Conservation (phyloP, 1,140 invertebrate species). For the Phenacoccus solenopsis region DNA sequence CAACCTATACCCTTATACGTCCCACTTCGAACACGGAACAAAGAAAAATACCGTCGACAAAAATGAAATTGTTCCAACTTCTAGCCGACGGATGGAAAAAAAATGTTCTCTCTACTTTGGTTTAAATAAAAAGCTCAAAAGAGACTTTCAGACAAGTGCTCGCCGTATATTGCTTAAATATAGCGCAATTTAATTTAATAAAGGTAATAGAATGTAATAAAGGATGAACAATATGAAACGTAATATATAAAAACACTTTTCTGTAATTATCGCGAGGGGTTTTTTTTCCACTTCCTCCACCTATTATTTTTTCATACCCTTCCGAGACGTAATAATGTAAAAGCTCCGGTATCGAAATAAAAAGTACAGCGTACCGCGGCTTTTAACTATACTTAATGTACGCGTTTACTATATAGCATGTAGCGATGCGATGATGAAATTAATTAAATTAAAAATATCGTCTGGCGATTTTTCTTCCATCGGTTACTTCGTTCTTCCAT, state of each 20-base stretch:
- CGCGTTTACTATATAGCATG: too few relatives aligned
- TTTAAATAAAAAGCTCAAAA: background rate
- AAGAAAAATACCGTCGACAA: background rate
- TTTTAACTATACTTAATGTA: too few relatives aligned
- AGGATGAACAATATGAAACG: background rate
- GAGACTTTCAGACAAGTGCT: background rate
- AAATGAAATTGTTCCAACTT: constrained; percentile 2
- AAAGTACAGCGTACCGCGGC: too few relatives aligned
- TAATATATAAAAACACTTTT: background rate
- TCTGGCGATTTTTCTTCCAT: too few relatives aligned
- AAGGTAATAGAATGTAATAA: background rate
- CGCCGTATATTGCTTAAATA: background rate
- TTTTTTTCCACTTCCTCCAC: background rate
- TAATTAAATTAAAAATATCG: too few relatives aligned
- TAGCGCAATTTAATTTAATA: background rate
- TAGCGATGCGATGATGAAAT: too few relatives aligned
- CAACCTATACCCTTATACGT: too few relatives aligned
- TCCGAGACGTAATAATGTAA: background rate
- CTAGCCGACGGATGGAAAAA: too few relatives aligned
- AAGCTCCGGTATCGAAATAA: too few relatives aligned
- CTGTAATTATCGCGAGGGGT: background rate
- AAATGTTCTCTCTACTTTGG: background rate
- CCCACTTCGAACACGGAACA: background rate
- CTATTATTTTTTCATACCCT: background rate
- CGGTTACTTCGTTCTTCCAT: too few relatives aligned